Evolutionary conservation across 2,797 vertebrate genomes (phyloP).

Genomic region (Nannoperca australis): DNA sequence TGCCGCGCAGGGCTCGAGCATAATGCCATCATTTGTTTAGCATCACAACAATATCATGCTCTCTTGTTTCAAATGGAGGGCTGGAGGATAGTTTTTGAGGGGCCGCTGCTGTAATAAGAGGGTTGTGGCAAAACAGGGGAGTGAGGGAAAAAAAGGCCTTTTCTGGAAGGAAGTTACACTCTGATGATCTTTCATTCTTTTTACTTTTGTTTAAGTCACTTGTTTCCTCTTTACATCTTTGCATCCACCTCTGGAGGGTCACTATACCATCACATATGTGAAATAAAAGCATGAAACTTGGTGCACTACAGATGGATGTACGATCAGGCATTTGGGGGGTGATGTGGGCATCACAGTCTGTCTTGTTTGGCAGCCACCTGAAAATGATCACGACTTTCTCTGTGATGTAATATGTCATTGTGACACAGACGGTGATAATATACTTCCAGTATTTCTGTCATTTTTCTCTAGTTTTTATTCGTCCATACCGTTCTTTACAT

Average conservation of each 20-base stretch:
- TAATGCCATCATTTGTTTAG: slow-evolving; percentile 78
- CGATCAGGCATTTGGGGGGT: neutral
- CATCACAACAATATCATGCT: slow-evolving; percentile 76
- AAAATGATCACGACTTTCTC: neutral
- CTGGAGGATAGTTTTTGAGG: slow-evolving; percentile 34
- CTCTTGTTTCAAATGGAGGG: slow-evolving; percentile 52
- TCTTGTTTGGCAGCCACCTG: neutral
- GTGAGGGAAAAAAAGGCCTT: neutral
- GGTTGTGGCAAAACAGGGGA: neutral
- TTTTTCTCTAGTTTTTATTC: neutral
- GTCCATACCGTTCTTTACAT: neutral
- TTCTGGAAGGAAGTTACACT: neutral
- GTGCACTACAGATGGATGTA: neutral
- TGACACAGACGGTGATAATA: neutral
- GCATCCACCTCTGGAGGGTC: neutral
- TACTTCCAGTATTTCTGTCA: neutral
- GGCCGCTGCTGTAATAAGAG: slow-evolving; percentile 3
- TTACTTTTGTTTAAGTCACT: neutral
- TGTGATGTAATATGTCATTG: neutral
- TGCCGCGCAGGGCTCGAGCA: slow-evolving; percentile 47
- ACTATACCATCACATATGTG: neutral
- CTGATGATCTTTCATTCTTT: neutral
- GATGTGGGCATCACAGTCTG: neutral
- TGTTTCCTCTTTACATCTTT: neutral
- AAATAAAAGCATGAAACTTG: neutral